These are phyloP conservation scores for Hipposideros larvatus DNA, from an alignment of 2,797 vertebrate species.

Conservation along the genomic window DNA sequence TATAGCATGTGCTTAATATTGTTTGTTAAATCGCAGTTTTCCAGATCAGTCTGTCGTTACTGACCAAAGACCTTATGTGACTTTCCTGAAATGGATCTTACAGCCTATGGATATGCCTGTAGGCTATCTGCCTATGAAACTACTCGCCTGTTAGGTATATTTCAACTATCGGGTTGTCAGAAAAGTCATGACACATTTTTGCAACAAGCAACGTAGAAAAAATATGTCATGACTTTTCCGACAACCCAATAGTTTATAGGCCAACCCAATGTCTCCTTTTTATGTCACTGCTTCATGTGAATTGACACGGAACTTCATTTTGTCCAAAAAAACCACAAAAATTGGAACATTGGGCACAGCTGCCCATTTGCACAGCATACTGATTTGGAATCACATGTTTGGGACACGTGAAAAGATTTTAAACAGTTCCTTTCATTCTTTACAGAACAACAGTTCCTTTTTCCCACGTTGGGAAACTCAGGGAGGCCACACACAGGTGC, in stretches of 20 bases:
- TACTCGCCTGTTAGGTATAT: neutral
- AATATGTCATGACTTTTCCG: no score
- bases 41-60: neutral
- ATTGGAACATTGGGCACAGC: neutral
- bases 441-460: neutral
- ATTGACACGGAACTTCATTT: neutral
- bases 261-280: fast-evolving
- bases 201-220: no score
- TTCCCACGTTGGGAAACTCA: neutral
- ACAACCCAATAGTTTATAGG: neutral
- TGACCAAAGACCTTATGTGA: neutral
- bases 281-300: neutral
- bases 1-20: neutral
- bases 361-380: neutral
- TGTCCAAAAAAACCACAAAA: neutral
- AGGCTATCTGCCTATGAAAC: neutral
- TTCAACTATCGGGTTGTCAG: neutral
- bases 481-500: fast-evolving
- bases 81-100: neutral
- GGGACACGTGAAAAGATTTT: neutral
- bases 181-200: no score
- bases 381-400: neutral
- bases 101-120: neutral
- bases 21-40: neutral
- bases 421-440: neutral